Percentiles rank a stretch among this genome's conserved stretches.
These are phyloP conservation scores for Palaemon carinicauda DNA, from an alignment of 1,140 invertebrate species.

Conservation along the genomic window DNA sequence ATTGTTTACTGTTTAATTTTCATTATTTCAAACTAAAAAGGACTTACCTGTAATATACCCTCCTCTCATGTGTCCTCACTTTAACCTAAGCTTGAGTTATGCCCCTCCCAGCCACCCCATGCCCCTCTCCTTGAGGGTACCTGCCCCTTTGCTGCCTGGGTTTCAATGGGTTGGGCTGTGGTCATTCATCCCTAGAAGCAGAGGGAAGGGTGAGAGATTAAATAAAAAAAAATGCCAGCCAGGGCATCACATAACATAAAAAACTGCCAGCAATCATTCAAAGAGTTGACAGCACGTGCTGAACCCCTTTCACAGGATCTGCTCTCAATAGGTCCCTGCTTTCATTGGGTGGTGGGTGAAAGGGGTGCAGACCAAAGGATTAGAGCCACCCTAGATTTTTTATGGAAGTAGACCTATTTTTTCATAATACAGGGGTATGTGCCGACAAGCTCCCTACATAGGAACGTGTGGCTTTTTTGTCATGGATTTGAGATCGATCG, in stretches of 20 bases:
- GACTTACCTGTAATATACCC: neutral
- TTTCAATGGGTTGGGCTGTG: slow-evolving; percentile 23
- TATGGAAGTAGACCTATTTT: slow-evolving; percentile 35
- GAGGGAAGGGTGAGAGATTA: slow-evolving; percentile 42
- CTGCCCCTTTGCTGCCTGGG: neutral
- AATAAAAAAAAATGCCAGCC: slow-evolving; percentile 40
- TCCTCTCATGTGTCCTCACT: too few relatives aligned
- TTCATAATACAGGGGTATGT: slow-evolving; percentile 49
- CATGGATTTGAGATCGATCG: slow-evolving; percentile 36
- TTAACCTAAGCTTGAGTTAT: neutral
- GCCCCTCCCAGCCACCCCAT: neutral
- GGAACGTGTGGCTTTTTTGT: slow-evolving; percentile 40
- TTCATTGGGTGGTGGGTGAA: slow-evolving; percentile 19
- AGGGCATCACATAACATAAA: slow-evolving; percentile 49
- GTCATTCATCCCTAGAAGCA: slow-evolving; percentile 27
- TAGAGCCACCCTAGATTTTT: slow-evolving; percentile 34
- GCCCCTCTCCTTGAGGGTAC: slow-evolving; percentile 3
- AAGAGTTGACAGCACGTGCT: slow-evolving; percentile 42
- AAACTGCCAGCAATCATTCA: slow-evolving; percentile 48
- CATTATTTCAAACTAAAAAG: neutral
- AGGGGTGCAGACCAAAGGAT: slow-evolving; percentile 47
- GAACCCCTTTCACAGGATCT: slow-evolving; percentile 38
- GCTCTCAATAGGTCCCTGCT: slow-evolving; percentile 23
- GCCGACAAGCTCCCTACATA: slow-evolving; percentile 27
- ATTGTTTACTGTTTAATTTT: too few relatives aligned